Evolutionary conservation across 2,113 vertebrate genomes (phyloP), one percentile per base, ranked within the genome.

Genomic region (Beaufortia kweichowensis): DNA sequence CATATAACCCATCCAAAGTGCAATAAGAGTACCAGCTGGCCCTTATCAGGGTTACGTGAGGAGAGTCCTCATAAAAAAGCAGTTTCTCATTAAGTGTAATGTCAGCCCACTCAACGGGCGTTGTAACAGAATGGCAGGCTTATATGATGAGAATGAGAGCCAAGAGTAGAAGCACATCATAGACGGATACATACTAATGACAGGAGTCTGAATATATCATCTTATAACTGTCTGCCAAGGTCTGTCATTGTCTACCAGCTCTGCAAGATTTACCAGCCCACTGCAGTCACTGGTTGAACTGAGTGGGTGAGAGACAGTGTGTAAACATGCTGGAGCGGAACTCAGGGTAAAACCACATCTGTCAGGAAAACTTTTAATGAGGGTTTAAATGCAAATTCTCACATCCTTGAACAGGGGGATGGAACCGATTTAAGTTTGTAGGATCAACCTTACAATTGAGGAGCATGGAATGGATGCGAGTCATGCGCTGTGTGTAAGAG

Each of bases 101-200:
- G 48, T 77, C 74, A 61, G 43, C 78, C 81, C 75, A 83, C 62
- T 41, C 64, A 77, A 70, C 74, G 74, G 62, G 65, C 21, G 17
- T 68, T 48, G 53, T 77, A 53, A 57, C n/a, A n/a, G 61, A 79
- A 77, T 79, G 62, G 53, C 73, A 82, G 67, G 41, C 53, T 35
- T 43, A 15, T 76, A 60, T 56, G 46, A 28, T 43, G 31, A 39
- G n/a, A 65, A 79, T 61, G 79, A 65, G 60, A 75, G 71, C 61
- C 43, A 50, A 76, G 48, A 79, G 46, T 57, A 68, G 57, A 35
- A 68, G 33, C 55, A n/a, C 60, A 75, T 83, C 55, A 78, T 76
- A 77, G 77, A 83, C 41, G 63, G 56, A 77, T 77, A 80, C 78
- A 79, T 70, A 73, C 74, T 80, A 83, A 83, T 77, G 74, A 79